Base-by-base conservation (phyloP, 2,888 invertebrate species). In the Notocelia uddmanniana region DNA sequence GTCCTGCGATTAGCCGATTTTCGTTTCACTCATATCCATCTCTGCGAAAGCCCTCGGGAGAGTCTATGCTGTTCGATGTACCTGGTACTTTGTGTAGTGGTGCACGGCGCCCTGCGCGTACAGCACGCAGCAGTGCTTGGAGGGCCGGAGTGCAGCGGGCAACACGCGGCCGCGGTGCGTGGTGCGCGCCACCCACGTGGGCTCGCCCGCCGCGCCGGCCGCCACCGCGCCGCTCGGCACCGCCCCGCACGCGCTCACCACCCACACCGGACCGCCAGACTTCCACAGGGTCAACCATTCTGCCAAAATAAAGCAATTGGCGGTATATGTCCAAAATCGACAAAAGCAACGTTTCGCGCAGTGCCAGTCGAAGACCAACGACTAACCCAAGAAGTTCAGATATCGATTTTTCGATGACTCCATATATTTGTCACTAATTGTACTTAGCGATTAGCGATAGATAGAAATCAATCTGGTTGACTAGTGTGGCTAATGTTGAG, bases 71-170 rank as follows among this genome's bases (percentile, higher is more conserved):
- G 41, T 3, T 0, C 0, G 41, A 3, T 5, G n/a, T 70, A 91
- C 92, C 85, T 93, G 92, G 76, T 93, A 93, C 77, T 90, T 92
- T 0, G 87, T 89, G 74, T 88, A 91, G 67, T 84, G 82, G 73
- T 90, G 85, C 0, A 86, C 83, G 0, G 76, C 80, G 2, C 89
- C 89, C 9, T 89, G 89, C 1, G 88, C 85, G 71, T 89, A 91
- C 13, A 92, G 84, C 5, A 89, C 73, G 73, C 92, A 92, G 75
- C 89, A 89, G 73, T 91, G 91, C 74, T 88, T 89, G 1, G 91
- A 88, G 0, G 93, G 91, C 52, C 85, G 83, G n/a, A 93, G 78
- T 13, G 91, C 89, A 0, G 87, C 92, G 3, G 92, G 93, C 41
- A 91, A 74, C 50, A 92, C 87, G 50, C 83, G 82, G 70, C 83